Evolutionary conservation across 2,113 vertebrate species (phyloP), one percentile per base, ranked within the genome.

Genomic region (Pampusana beccarii): DNA sequence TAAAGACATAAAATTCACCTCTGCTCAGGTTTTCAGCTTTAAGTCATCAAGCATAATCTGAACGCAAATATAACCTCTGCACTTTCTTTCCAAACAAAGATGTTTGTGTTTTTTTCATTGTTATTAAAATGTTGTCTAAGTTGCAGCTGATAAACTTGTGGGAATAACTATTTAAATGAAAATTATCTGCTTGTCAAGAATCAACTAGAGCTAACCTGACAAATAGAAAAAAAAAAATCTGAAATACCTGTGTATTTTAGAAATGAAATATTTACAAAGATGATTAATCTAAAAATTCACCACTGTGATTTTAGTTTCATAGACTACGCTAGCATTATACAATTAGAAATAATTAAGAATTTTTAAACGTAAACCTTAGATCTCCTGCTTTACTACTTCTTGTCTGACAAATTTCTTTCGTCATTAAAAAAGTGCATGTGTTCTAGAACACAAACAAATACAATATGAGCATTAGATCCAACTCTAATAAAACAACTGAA

Each of bases 401-500:
- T 85, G 29, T 57, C 58, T 83, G 46, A 16, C 16, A 51, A 20
- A 18, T 50, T 91, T 78, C 80, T 75, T 40, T 42, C 88, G 57
- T 78, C 80, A 94, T 95, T 96, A 82, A 91, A 93, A 44, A 88
- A 70, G 51, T 40, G 4, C 84, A 64, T 70, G 70, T 26, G 44
- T 66, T 28, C 33, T 85, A 94, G 69, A 90, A 51, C 44, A 88
- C 44, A 42, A 66, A 92, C 26, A 67, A 87, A 82, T 36, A 25
- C 7, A 53, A 42, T 34, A 12, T 92, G 38, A 86, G 61, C 40
- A 92, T 86, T 93, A 85, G 64, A 91, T 54, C 80, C 75, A 86
- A 93, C 93, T 96, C 84, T 94, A 61, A 86, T 70, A 51, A 23
- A 90, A 72, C 53, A 86, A n/a, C n/a, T 86, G 36, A 77, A 96